A percentile compares a stretch with the other conserved stretches of the same genome.
These are phyloP conservation scores for Microplitis demolitor DNA, from an alignment of 1,140 invertebrate species.

Conservation along the genomic window DNA sequence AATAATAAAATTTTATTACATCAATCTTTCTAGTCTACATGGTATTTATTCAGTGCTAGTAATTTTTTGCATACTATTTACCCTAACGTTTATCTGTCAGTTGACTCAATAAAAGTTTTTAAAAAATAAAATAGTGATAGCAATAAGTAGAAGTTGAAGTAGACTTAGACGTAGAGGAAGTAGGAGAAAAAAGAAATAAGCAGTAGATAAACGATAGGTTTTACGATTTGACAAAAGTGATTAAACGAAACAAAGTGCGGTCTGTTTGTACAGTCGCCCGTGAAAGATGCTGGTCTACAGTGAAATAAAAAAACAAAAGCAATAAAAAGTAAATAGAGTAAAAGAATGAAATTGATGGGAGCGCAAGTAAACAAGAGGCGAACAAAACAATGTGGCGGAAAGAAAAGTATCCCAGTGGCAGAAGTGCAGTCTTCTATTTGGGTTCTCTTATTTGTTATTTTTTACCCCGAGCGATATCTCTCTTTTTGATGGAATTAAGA, in stretches of 20 bases:
- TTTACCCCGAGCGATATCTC: slow-evolving; percentile 41
- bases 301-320: no score
- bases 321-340: no score
- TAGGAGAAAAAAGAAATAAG: no score
- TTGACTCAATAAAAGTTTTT: no score
- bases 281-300: no score
- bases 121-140: not conserved
- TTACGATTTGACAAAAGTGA: not conserved
- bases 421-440: not conserved
- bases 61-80: no score
- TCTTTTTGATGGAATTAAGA: slow-evolving; percentile 45
- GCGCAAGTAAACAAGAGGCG: not conserved
- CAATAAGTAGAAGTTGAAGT: not conserved
- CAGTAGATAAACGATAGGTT: not conserved
- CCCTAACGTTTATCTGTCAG: no score
- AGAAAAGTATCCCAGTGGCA: not conserved
- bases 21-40: no score
- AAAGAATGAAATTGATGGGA: not conserved
- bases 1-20: no score
- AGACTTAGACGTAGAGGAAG: not conserved
- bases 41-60: no score
- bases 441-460: slow-evolving; percentile 30
- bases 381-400: not conserved
- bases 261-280: no score
- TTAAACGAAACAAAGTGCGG: not conserved